These are phyloP conservation scores for Philonicus albiceps DNA, from an alignment of 2,888 invertebrate genomes.

Conservation along the genomic window DNA sequence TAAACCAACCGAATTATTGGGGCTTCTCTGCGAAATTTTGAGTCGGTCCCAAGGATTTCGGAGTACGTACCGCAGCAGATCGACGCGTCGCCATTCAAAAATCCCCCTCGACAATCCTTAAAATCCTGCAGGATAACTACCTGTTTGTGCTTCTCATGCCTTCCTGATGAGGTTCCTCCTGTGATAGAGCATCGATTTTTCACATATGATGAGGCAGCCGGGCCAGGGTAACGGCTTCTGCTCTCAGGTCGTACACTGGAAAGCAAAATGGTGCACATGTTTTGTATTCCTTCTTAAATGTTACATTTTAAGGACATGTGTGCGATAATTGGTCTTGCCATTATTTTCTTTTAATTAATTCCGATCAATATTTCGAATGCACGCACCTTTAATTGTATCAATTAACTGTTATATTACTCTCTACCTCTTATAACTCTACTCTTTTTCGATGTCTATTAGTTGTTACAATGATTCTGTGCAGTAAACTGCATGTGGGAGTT, in stretches of 20 bases:
- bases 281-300: not conserved
- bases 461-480: too few relatives aligned
- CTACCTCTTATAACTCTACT: too few relatives aligned
- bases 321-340: too few relatives aligned
- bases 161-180: constrained; percentile 3
- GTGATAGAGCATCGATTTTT: constrained; percentile 38
- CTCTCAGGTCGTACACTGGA: not conserved
- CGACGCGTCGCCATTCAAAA: not conserved
- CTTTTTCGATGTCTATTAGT: too few relatives aligned
- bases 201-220: constrained; percentile 28
- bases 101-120: not conserved
- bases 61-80: not conserved
- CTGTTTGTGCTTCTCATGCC: constrained; percentile 13
- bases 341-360: too few relatives aligned
- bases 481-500: too few relatives aligned
- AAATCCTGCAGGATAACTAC: constrained; percentile 3
- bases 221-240: not conserved
- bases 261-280: not conserved
- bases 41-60: not conserved
- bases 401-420: too few relatives aligned
- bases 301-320: too few relatives aligned
- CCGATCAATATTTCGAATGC: too few relatives aligned
- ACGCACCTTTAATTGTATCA: too few relatives aligned
- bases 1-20: not conserved
- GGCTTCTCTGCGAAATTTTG: not conserved